Evolutionary conservation across 2,888 invertebrate species (phyloP), one percentile per base, ranked within the genome.

Genomic region (Brachypalpus laphriformis): DNA sequence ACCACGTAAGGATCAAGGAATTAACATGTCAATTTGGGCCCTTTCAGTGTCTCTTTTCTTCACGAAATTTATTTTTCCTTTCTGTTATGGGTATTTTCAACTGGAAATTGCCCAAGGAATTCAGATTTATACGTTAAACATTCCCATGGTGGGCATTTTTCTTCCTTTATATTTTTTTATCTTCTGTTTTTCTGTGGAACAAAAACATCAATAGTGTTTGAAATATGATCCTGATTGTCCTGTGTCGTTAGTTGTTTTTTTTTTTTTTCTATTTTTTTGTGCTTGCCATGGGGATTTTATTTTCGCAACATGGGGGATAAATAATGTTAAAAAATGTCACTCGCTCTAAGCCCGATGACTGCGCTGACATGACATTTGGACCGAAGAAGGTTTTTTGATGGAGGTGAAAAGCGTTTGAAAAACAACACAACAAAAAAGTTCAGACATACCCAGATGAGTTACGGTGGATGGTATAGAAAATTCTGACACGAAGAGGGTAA

Each of bases 91-190:
- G 49, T 80, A 42, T 45, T 75, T 70, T 75, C 42, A 22, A 57
- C 22, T 70, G 70, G 70, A 80, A 80, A 74, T 57, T 83, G 70
- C 56, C 74, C 74, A 80, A 83, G 68, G 70, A 83, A 75, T 70
- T 83, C 70, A 63, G 83, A 83, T 83, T 83, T 83, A 83, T 83
- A 63, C 78, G 83, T 80, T 75, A 68, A 75, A 66, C 56, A 80
- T 83, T 75, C 74, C 74, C 68, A 80, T 74, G 66, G 65, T 34
- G 51, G 51, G 37, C 28, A 54, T 45, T 68, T 74, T 49, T 72
- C 54, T 59, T 76, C 45, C 37, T 25, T 16, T 22, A 20, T 28
- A 20, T 22, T 11, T 11, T 9, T 7, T 11, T 56, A 22, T 42
- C 54, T 54, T 40, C 11, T 49, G 20, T 54, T 42, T 68, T 51